Base-by-base conservation (phyloP, 2,113 vertebrate genomes). In the Macquaria australasica region DNA sequence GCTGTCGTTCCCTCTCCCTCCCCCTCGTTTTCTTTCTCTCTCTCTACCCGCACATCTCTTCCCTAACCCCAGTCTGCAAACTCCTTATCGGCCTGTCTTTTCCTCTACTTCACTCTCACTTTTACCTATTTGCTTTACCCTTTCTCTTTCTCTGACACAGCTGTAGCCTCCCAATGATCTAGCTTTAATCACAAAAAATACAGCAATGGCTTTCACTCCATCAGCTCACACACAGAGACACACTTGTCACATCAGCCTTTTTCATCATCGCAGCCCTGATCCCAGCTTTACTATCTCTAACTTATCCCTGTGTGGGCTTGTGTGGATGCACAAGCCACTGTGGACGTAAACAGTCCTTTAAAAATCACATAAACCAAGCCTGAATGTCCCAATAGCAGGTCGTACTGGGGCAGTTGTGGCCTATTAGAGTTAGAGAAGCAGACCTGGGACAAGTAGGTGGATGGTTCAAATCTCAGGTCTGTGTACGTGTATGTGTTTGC, bases 161-260 rank as follows among this genome's bases (percentile, higher is more conserved):
- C 63, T 28, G 78, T 58, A 79, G 70, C 73, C 69, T 79, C 23
- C 50, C 62, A n/a, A n/a, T n/a, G n/a, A 16, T 85, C 67, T 55
- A 39, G 73, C 60, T 80, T 41, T 63, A 73, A 77, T 80, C 50
- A 82, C 18, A 89, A 84, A 83, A 67, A 43, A 79, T n/a, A 39
- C 41, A 55, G 50, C 39, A 25, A 60, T 66, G 69, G 60, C 70
- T 77, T 89, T 86, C 48, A 50, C 48, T 80, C 58, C 50, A 73
- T 73, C 56, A 50, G 79, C 71, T 79, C 53, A 71, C 73, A 75
- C 73, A 63, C 79, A 63, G 51, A 79, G 48, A 84, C 78, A 71
- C 37, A 81, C 64, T 85, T 74, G 78, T 77, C 84, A 84, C 79
- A 86, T 89, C 88, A 87, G 83, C 85, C 56, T 34, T 87, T 88